Conservation (phyloP, 2,113 vertebrate species). For the Grallaria varia region DNA sequence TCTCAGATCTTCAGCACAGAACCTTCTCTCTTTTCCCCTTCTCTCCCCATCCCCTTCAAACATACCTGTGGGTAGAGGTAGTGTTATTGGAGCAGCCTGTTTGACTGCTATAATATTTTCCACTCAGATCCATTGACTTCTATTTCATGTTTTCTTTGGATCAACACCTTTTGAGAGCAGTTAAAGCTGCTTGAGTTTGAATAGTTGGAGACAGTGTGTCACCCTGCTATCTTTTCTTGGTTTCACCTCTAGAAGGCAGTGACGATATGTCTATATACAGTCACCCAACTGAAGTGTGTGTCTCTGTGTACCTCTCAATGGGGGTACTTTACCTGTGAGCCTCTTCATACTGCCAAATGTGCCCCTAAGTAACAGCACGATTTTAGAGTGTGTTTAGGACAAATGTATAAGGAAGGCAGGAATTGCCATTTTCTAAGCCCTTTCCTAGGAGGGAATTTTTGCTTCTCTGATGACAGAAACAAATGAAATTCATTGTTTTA, state of each 20-base stretch:
- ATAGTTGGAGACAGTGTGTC: conserved; percentile 42
- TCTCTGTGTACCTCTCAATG: not conserved
- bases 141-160: conserved; percentile 69
- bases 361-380: not conserved
- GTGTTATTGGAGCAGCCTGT: conserved; percentile 69
- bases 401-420: not conserved
- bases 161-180: conserved; percentile 41
- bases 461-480: not conserved
- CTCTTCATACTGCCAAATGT: not conserved
- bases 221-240: conserved; percentile 46
- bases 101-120: conserved; percentile 71
- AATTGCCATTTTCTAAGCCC: not conserved
- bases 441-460: not conserved
- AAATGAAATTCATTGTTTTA: not conserved
- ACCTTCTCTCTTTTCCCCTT: conserved; percentile 51
- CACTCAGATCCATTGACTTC: conserved; percentile 64
- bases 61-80: conserved; percentile 69
- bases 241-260: conserved; percentile 69
- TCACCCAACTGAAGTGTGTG: not conserved
- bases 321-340: not conserved
- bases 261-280: not conserved
- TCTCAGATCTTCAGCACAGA: conserved; percentile 42
- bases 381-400: not conserved
- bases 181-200: conserved; percentile 34
- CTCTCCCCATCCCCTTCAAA: conserved; percentile 46